A percentile compares a stretch with the other conserved stretches of the same genome.
phyloP scores from a whole-genome alignment of 2,888 invertebrate genomes.

The Germaria angustata region DNA sequence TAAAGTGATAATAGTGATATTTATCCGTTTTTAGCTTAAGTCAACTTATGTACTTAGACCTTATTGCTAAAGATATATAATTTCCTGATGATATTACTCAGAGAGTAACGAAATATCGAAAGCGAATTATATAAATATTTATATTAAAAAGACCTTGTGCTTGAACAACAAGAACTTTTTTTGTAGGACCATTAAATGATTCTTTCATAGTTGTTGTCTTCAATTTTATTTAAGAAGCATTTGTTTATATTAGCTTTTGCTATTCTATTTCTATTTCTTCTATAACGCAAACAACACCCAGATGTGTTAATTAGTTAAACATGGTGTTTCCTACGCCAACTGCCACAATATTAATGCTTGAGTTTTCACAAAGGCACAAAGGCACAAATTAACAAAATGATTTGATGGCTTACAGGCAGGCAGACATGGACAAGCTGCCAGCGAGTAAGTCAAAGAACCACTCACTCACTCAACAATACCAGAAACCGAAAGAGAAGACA shows the following conservation, averaged over 20 bases:
- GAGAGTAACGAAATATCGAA: too few species aligned
- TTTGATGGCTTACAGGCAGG: conserved; percentile 5
- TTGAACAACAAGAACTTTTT: too few species aligned
- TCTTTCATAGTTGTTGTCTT: conserved; percentile 7
- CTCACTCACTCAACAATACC: background rate
- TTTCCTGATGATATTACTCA: too few species aligned
- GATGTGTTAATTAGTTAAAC: conserved; percentile 66
- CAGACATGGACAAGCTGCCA: background rate
- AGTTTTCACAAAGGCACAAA: conserved; percentile 16
- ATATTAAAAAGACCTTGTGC: too few species aligned
- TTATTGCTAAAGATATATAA: too few species aligned
- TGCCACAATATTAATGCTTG: conserved; percentile 10
- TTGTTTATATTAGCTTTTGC: conserved; percentile 20
- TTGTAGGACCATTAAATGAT: conserved; percentile 11
- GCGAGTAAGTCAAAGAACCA: conserved; percentile 6
- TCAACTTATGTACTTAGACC: too few species aligned
- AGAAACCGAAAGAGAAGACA: conserved; percentile 4
- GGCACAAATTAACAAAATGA: conserved; percentile 8
- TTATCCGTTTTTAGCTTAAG: too few species aligned
- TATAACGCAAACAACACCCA: conserved; percentile 35
- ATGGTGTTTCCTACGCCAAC: conserved; percentile 48
- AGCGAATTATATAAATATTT: too few species aligned
- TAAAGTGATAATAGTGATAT: too few species aligned
- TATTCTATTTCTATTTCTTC: conserved; percentile 10
- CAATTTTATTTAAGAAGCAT: conserved; percentile 19